A percentile compares a stretch with the other conserved stretches of the same genome.
These are phyloP conservation scores for Corydoras maculifer DNA, from an alignment of 2,113 vertebrate genomes.

Conservation along the genomic window DNA sequence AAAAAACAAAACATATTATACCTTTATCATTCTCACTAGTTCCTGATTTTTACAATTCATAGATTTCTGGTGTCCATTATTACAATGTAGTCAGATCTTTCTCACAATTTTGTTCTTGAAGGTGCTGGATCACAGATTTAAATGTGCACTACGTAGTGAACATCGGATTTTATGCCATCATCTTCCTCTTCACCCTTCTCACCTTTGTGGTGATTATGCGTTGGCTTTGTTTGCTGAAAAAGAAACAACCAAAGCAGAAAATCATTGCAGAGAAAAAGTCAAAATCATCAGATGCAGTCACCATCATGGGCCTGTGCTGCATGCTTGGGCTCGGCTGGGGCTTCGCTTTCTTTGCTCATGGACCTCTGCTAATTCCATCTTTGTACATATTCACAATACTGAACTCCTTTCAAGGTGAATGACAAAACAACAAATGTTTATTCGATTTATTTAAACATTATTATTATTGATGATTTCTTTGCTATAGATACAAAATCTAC, in stretches of 20 bases:
- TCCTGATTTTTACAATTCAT: not conserved
- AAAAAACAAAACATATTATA: too few species aligned
- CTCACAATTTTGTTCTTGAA: slow-evolving; percentile 23
- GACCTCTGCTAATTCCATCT: slow-evolving; percentile 42
- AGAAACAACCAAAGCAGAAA: fast-evolving
- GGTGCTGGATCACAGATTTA: slow-evolving; percentile 63
- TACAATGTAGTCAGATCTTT: not conserved
- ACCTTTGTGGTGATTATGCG: slow-evolving; percentile 51
- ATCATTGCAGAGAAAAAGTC: fast-evolving
- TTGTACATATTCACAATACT: slow-evolving; percentile 62
- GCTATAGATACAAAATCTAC: too few species aligned
- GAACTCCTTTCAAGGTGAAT: slow-evolving; percentile 65
- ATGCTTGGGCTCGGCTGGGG: slow-evolving; percentile 62
- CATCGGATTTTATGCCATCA: slow-evolving; percentile 56
- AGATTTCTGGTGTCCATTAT: not conserved
- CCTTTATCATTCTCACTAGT: not conserved
- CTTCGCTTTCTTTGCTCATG: slow-evolving; percentile 59
- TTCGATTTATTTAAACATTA: not conserved
- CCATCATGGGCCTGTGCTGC: slow-evolving; percentile 56
- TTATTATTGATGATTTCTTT: not conserved
- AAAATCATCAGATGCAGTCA: slow-evolving; percentile 7
- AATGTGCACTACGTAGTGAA: slow-evolving; percentile 53
- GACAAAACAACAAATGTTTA: not conserved
- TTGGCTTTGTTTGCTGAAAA: slow-evolving; percentile 48
- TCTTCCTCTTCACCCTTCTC: slow-evolving; percentile 58